Evolutionary conservation across 2,797 vertebrate genomes (phyloP).

Genomic region (Eulemur albifrons): DNA sequence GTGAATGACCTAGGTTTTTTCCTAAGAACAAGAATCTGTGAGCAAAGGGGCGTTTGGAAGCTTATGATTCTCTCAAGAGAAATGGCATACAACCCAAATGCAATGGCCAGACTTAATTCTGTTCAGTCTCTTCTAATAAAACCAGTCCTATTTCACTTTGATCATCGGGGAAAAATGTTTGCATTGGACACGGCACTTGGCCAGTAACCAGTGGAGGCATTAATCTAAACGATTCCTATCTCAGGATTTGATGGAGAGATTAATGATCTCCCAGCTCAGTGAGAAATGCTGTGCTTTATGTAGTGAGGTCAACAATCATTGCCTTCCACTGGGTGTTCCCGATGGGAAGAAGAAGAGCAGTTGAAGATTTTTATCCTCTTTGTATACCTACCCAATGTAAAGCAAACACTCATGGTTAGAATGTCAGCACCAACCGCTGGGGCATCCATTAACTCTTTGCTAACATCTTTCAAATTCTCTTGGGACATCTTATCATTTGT

Average conservation of each 20-base stretch:
- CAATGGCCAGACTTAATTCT: not conserved
- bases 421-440: not conserved
- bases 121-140: not conserved
- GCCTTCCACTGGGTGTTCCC: not conserved
- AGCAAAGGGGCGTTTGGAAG: not conserved
- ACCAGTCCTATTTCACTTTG: not conserved
- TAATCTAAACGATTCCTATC: slow-evolving; percentile 46
- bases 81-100: not conserved
- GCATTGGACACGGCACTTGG: not conserved
- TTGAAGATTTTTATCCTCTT: slow-evolving; percentile 25
- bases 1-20: not conserved
- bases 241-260: slow-evolving; percentile 50
- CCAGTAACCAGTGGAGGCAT: not conserved
- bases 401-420: not conserved
- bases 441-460: slow-evolving; percentile 22
- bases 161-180: slow-evolving; percentile 12
- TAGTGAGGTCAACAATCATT: not conserved
- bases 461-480: not conserved
- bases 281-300: slow-evolving; percentile 17
- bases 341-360: not conserved
- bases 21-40: not conserved
- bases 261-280: not conserved
- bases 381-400: not conserved
- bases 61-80: not conserved
- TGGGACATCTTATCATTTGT: not conserved